A percentile compares a stretch with the other conserved stretches of the same genome.
phyloP scores from a whole-genome alignment of 2,113 vertebrate species.

The Choloepus hoffmanni region DNA sequence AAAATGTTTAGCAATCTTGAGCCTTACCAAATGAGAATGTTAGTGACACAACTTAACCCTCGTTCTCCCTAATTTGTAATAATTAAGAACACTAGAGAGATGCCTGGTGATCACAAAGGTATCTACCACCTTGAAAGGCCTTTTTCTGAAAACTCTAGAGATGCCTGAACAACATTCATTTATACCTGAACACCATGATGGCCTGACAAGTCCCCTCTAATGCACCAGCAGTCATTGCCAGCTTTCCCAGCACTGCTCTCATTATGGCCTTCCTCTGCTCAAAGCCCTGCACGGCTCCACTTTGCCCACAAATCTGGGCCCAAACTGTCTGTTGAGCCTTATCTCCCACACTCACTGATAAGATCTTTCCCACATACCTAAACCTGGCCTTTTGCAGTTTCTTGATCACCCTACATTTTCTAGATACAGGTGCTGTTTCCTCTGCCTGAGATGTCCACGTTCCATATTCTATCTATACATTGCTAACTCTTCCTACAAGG shows the following conservation, averaged over 20 bases:
- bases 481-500: neutral
- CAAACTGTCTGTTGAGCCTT: neutral
- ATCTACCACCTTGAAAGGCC: slow-evolving; percentile 8
- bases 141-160: neutral
- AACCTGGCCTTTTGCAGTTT: neutral
- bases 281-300: neutral
- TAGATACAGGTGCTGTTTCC: neutral
- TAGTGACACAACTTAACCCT: neutral
- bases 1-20: slow-evolving; percentile 29
- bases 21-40: neutral
- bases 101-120: neutral
- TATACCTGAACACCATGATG: neutral
- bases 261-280: neutral
- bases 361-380: neutral
- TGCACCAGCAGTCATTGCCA: neutral
- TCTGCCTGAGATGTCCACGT: neutral
- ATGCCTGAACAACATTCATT: neutral
- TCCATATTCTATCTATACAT: neutral
- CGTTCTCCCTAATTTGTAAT: neutral
- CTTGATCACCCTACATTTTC: neutral
- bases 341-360: neutral
- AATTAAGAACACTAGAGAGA: neutral
- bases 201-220: neutral
- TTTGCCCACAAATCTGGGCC: neutral
- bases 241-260: no score